Conservation (phyloP, 2,888 invertebrate species). For the Tetranychus piercei region DNA sequence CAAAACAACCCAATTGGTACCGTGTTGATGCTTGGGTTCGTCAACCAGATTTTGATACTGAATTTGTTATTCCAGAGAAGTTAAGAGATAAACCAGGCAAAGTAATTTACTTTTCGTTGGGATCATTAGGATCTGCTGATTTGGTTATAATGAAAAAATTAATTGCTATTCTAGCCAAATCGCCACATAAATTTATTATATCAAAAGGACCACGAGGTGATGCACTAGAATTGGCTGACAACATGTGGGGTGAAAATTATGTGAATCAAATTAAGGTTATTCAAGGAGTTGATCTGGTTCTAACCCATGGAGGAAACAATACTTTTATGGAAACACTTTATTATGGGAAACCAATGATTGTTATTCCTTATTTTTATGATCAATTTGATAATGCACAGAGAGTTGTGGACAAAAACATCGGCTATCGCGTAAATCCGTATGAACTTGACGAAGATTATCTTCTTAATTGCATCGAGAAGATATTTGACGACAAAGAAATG, state of each 20-base stretch:
- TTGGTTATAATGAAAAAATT: not conserved
- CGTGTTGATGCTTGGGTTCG: slow-evolving; percentile 1
- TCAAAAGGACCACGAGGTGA: not conserved
- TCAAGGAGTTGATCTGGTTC: not conserved
- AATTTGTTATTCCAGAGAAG: not conserved
- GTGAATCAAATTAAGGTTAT: not conserved
- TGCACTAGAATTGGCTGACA: not conserved
- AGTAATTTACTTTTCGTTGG: not conserved
- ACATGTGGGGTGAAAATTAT: slow-evolving; percentile 5
- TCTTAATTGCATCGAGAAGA: not conserved
- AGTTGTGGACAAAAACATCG: not conserved
- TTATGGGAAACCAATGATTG: not conserved
- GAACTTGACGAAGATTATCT: not conserved
- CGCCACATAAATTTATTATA: not conserved
- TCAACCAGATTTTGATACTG: not conserved
- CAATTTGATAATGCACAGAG: not conserved
- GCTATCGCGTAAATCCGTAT: not conserved
- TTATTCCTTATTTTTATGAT: not conserved
- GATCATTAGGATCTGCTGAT: not conserved
- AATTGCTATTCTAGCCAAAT: not conserved
- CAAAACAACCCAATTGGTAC: not conserved
- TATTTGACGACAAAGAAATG: not conserved
- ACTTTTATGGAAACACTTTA: slow-evolving; percentile 3
- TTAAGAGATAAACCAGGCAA: not conserved
- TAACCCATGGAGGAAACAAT: not conserved